Evolutionary conservation across 1,140 invertebrate species (phyloP).

Genomic region (Globodera rostochiensis): DNA sequence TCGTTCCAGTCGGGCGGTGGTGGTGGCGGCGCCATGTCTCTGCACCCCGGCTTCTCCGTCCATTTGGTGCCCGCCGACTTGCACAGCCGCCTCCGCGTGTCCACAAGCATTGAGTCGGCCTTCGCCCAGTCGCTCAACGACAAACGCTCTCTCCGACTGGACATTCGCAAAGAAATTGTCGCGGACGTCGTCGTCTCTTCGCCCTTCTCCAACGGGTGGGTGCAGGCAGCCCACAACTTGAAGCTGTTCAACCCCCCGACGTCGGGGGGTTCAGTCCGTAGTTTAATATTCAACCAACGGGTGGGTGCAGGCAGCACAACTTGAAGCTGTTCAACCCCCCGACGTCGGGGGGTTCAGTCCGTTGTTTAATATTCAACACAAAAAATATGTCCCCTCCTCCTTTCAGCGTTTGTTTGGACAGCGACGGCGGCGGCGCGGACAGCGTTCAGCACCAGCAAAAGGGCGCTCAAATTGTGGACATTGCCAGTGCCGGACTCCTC

Average conservation of each 20-base stretch:
- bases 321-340: too few relatives aligned
- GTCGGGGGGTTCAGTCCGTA: too few relatives aligned
- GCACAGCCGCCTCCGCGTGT: constrained; percentile 22
- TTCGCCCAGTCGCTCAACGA: constrained; percentile 20
- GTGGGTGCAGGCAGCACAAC: too few relatives aligned
- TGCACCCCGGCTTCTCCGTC: constrained; percentile 37
- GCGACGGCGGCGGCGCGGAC: not conserved
- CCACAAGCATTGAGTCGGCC: constrained; percentile 21
- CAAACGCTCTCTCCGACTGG: constrained; percentile 13
- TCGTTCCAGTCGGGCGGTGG: constrained; percentile 9
- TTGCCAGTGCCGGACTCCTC: not conserved
- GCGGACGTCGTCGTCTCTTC: not conserved
- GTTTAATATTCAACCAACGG: too few relatives aligned
- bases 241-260: too few relatives aligned
- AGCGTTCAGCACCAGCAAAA: not conserved
- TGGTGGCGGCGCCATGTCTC: not conserved
- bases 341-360: too few relatives aligned
- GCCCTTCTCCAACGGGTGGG: too few relatives aligned
- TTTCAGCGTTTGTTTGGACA: not conserved
- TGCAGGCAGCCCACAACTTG: too few relatives aligned
- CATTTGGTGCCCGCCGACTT: constrained; percentile 27
- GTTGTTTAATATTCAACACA: too few relatives aligned
- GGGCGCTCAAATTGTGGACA: not conserved
- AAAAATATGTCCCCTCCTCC: too few relatives aligned
- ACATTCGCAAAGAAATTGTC: constrained; percentile 24